Evolutionary conservation across 2,888 invertebrate species (phyloP).

Genomic region (Polydrusus pterygomalis): DNA sequence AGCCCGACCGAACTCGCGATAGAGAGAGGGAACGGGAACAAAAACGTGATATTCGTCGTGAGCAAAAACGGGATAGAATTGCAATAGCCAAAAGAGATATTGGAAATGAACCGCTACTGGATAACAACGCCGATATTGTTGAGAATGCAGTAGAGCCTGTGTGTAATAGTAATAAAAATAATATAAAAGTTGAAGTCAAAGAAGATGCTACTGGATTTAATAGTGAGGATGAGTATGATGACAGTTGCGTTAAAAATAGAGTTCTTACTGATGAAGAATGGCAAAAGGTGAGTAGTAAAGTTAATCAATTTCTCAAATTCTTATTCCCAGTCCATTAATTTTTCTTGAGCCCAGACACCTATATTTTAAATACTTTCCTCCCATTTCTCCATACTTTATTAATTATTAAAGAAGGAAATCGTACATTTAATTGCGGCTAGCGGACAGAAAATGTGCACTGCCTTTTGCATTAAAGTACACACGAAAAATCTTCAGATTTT

Average conservation of each 20-base stretch:
- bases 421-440: too few species aligned
- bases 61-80: conserved; percentile 65
- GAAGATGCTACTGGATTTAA: conserved; percentile 71
- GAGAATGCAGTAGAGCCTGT: conserved; percentile 64
- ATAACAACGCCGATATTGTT: conserved; percentile 60
- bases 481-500: too few species aligned
- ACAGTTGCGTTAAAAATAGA: conserved; percentile 62
- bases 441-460: too few species aligned
- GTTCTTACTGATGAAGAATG: conserved; percentile 70
- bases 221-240: conserved; percentile 71
- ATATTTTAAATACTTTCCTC: too few species aligned
- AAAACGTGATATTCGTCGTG: conserved; percentile 65
- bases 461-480: too few species aligned
- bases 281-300: conserved; percentile 64
- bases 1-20: conserved; percentile 65
- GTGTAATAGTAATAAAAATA: conserved; percentile 63
- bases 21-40: conserved; percentile 68
- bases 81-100: conserved; percentile 66
- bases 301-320: too few species aligned
- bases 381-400: too few species aligned
- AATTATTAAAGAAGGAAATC: too few species aligned
- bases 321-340: too few species aligned
- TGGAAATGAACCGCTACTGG: conserved; percentile 64
- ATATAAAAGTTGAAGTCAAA: conserved; percentile 60
- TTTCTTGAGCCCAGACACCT: too few species aligned